Evolutionary conservation across 2,113 vertebrate species (phyloP), one percentile per base, ranked within the genome.

Genomic region (Coturnix japonica): DNA sequence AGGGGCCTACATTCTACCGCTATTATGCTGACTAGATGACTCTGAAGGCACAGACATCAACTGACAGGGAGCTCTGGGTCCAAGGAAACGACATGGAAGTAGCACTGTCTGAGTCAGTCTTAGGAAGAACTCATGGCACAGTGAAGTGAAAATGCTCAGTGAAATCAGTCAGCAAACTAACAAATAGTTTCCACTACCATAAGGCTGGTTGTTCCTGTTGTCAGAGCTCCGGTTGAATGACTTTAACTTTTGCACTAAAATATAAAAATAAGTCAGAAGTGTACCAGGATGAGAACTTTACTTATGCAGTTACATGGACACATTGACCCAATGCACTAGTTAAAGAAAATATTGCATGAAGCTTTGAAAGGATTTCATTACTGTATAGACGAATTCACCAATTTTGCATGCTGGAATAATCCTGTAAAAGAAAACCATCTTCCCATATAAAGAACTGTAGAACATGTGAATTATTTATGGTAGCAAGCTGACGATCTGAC

Each of bases 241-340:
- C 19, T 37, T 94, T 92, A 90, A 22, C 90, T 94, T 92, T 83
- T 56, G 44, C 47, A 65, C 28, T 81, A 60, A 79, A 65, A 21
- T 35, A 61, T 78, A 70, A 49, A 80, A 94, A 86, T 65, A 75
- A 81, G 77, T 53, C 75, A 83, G 35, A 67, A 64, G 74, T 35
- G 26, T 31, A 88, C 44, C 51, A 39, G 53, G 65, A 44, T 46
- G 35, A 37, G 46, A 43, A 57, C 33, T 93, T 94, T 47, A 47
- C 35, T 18, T 20, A 77, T 47, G 21, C 44, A 70, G 19, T 30
- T 35, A 53, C 51, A 66, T 16, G 33, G 59, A 33, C 23, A 65
- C 54, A 51, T 33, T 88, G 66, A 88, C 35, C 63, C 43, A 44
- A 77, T 61, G 6, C 57, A 7, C 53, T 81, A 35, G 46, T 67